A percentile compares a stretch with the other conserved stretches of the same genome.
These are phyloP conservation scores for Oncorhynchus mykiss DNA, from an alignment of 2,113 vertebrate genomes.

Conservation along the genomic window DNA sequence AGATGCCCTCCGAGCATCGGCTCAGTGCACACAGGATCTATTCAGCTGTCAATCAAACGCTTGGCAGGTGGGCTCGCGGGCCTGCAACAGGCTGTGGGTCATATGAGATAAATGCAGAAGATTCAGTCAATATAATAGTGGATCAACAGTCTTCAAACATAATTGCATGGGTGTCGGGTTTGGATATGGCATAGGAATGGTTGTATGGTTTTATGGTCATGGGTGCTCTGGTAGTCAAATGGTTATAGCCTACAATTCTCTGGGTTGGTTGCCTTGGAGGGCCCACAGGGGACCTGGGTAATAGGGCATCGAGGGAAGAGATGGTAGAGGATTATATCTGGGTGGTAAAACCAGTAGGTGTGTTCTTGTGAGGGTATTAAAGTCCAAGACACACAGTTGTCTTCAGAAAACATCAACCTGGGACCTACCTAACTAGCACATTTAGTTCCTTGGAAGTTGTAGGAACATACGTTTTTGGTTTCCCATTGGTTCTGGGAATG, in stretches of 20 bases:
- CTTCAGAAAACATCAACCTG: too few relatives aligned
- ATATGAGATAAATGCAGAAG: not conserved
- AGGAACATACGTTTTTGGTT: too few relatives aligned
- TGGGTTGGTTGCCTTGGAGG: not conserved
- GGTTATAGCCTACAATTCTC: too few relatives aligned
- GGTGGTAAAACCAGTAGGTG: too few relatives aligned
- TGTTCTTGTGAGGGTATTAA: too few relatives aligned
- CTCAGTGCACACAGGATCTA: constrained; percentile 50
- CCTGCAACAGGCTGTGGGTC: not conserved
- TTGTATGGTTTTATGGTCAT: not conserved
- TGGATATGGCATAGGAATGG: too few relatives aligned
- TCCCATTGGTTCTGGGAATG: too few relatives aligned
- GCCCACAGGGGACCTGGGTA: not conserved
- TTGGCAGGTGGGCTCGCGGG: constrained; percentile 39
- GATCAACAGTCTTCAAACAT: not conserved
- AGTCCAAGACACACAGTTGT: too few relatives aligned
- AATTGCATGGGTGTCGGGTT: not conserved
- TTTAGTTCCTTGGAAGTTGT: too few relatives aligned
- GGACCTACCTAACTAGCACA: too few relatives aligned
- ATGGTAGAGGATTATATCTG: too few relatives aligned
- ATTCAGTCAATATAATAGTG: not conserved
- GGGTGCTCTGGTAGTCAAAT: not conserved
- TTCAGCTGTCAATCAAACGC: constrained; percentile 64
- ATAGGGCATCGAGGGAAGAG: not conserved
- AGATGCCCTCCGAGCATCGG: constrained; percentile 60